Base-by-base conservation (phyloP, 2,888 invertebrate species). In the Himalopsyche kuldschensis region DNA sequence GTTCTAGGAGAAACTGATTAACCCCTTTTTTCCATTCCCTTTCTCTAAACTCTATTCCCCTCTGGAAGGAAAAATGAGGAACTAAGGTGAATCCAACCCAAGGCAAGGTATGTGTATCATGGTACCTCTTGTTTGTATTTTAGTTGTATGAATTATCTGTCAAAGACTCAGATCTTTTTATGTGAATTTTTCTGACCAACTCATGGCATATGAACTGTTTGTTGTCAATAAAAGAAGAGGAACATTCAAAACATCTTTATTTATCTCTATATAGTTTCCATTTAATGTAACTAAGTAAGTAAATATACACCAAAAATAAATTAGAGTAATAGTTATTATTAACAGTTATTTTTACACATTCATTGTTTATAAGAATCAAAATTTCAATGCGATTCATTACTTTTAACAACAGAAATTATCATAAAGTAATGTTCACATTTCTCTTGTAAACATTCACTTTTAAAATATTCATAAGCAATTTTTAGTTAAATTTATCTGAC, bases 191-290 rank as follows among this genome's bases (percentile, higher is more conserved):
- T n/a, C n/a, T n/a, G n/a, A n/a, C n/a, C n/a, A n/a, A n/a, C n/a
- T n/a, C 32, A 32, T 35, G 35, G 35, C 35, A 10, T 35, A 6
- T 8, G 6, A 35, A 8, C 35, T 41, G 3, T 11, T 35, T 35
- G 41, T 15, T 41, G 15, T 15, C 41, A 15, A 41, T 41, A 41
- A n/a, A 69, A 69, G 69, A 69, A 8, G 6, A 69, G 69, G 10
- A 82, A 82, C 82, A 82, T 79, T 82, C 75, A 82, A 82, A 82
- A 82, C 82, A 82, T 82, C 82, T 82, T 63, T 79, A 79, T 82
- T 69, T 82, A 79, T 82, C 82, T 82, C 82, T 82, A 82, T 79
- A 79, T 82, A 82, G 47, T 47, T 47, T 79, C 35, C 41, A 77
- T 77, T 77, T 31, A 77, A 24, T 79, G 17, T 47, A 47, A 46